A percentile compares a stretch with the other conserved stretches of the same genome.
phyloP scores from a whole-genome alignment of 2,113 vertebrate genomes.

The Nematolebias whitei region DNA sequence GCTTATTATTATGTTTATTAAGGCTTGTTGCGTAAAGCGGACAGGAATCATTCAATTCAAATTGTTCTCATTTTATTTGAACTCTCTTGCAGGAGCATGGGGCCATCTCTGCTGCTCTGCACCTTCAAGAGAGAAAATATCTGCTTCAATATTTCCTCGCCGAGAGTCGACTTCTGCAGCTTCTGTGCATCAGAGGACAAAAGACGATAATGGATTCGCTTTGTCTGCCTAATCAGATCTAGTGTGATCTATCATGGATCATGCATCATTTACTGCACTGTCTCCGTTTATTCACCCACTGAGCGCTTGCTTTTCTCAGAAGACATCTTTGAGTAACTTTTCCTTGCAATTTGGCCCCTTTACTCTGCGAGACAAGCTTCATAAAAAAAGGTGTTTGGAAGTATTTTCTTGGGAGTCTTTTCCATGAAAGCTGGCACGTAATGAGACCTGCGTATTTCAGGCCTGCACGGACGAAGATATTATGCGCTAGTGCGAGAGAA shows the following conservation, averaged over 20 bases:
- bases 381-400: background rate
- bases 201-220: background rate
- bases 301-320: background rate
- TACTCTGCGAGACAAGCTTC: background rate
- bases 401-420: background rate
- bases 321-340: conserved; percentile 17
- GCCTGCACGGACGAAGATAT: conserved; percentile 1
- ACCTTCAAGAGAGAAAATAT: conserved; percentile 29
- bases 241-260: conserved; percentile 12
- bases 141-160: background rate
- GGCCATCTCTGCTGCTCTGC: conserved; percentile 9
- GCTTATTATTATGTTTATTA: conserved; percentile 5
- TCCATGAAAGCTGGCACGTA: background rate
- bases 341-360: conserved; percentile 1
- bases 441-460: conserved; percentile 19
- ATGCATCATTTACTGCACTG: conserved; percentile 1
- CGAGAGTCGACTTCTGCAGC: conserved; percentile 22
- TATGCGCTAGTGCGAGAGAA: conserved; percentile 17
- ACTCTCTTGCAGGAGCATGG: conserved; percentile 44
- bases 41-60: background rate
- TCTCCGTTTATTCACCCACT: conserved; percentile 20
- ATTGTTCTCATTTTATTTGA: background rate
- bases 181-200: conserved; percentile 14
- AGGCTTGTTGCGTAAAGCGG: background rate
- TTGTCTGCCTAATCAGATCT: conserved; percentile 15